Evolutionary conservation across 2,113 vertebrate genomes (phyloP).

Genomic region (Semicossyphus pulcher): DNA sequence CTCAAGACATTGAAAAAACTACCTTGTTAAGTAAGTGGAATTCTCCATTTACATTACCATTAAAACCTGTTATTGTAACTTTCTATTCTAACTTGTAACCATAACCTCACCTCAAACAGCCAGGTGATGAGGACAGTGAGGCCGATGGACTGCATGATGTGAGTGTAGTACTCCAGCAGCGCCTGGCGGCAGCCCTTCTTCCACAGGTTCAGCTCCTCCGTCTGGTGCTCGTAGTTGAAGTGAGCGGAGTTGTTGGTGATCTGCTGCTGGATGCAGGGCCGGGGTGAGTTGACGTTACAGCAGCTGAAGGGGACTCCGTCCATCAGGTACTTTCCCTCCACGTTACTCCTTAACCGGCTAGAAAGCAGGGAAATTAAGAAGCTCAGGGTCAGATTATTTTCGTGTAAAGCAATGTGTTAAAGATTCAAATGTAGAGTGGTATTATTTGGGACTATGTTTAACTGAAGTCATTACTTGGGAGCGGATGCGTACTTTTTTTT

Average conservation of each 20-base stretch:
- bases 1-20: too few species aligned
- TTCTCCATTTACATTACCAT: too few species aligned
- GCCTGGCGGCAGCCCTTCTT: conserved; percentile 86
- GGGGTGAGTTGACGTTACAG: conserved; percentile 88
- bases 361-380: neutral
- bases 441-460: neutral
- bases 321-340: conserved; percentile 88
- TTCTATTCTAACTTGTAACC: too few species aligned
- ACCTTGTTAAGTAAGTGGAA: too few species aligned
- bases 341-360: conserved; percentile 88
- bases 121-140: conserved; percentile 86
- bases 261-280: conserved; percentile 90
- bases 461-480: too few species aligned
- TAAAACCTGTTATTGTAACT: too few species aligned
- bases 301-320: conserved; percentile 91
- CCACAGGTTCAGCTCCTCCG: conserved; percentile 89
- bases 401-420: too few species aligned
- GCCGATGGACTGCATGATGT: conserved; percentile 88
- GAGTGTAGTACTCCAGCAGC: conserved; percentile 87
- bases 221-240: conserved; percentile 88
- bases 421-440: neutral
- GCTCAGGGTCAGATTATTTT: too few species aligned
- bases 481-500: too few species aligned
- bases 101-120: conserved; percentile 87
- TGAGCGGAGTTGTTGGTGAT: conserved; percentile 90